Percentiles rank a stretch among this genome's conserved stretches.
phyloP scores from a whole-genome alignment of 2,888 invertebrate species.

The Heteropelma amictum region DNA sequence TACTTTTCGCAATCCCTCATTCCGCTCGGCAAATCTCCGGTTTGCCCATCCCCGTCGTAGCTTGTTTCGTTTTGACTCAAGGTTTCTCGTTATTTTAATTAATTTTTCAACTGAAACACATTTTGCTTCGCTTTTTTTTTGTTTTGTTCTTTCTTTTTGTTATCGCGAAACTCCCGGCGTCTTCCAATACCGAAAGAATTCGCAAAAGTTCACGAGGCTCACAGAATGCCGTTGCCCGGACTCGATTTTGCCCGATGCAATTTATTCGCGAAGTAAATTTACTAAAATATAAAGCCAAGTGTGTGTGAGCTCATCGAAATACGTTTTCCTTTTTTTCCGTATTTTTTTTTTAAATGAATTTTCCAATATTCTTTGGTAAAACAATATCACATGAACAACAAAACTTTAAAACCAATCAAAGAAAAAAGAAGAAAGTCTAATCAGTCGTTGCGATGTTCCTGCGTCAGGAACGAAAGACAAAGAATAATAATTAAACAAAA shows the following conservation, averaged over 20 bases:
- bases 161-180: constrained; percentile 57
- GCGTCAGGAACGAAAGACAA: constrained; percentile 58
- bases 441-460: constrained; percentile 69
- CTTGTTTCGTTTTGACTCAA: constrained; percentile 62
- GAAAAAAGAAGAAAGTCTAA: constrained; percentile 70
- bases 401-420: constrained; percentile 72
- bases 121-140: constrained; percentile 8
- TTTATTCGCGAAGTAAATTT: constrained; percentile 29
- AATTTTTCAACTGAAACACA: constrained; percentile 59
- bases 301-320: too few relatives aligned
- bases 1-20: too few relatives aligned
- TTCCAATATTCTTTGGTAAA: constrained; percentile 77
- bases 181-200: constrained; percentile 64
- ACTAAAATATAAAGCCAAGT: too few relatives aligned
- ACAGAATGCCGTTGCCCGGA: constrained; percentile 24
- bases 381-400: constrained; percentile 76
- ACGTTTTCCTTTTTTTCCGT: too few relatives aligned
- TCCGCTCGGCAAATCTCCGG: constrained; percentile 35
- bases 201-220: constrained; percentile 63
- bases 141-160: too few relatives aligned
- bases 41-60: constrained; percentile 42
- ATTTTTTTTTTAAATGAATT: too few relatives aligned
- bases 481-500: constrained; percentile 52
- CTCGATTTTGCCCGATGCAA: constrained; percentile 12
- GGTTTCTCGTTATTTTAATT: constrained; percentile 43